Base-by-base conservation (phyloP, 2,888 invertebrate genomes). In the Erebia aethiops region DNA sequence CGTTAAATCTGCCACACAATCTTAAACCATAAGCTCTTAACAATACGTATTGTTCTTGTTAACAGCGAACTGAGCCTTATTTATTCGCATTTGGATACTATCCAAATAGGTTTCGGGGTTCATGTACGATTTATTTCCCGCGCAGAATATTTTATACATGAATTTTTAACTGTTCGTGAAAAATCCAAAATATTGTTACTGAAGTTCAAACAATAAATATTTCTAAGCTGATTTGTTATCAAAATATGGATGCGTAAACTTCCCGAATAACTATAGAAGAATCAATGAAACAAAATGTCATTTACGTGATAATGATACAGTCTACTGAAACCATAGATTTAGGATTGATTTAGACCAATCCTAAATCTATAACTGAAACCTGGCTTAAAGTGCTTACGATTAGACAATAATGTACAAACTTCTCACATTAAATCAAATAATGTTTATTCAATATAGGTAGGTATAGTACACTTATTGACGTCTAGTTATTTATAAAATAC, bases 61-160 rank as follows among this genome's bases (percentile, higher is more conserved):
- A 63, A 61, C 65, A 54, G 57, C 62, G 80, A 79, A 80, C 79
- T 77, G 67, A 73, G 69, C 67, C 69, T 80, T 84, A 85, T 87
- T 86, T 87, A 87, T 88, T 82, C 84, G 84, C 84, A 85, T 86
- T 88, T 90, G 90, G 89, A 87, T 77, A 75, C 78, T 80, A 76
- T 88, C 90, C 90, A 90, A 90, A 89, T 88, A 85, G 87, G 85
- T 84, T 85, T 81, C 71, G 80, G 77, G 79, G 80, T 78, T 76
- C 77, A 77, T 79, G 79, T 80, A 80, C 81, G 81, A 81, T 82
- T 84, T 88, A 87, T 87, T 87, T 85, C 87, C 80, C 82, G 76
- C 75, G 70, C 74, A 70, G 82, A 82, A 84, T 86, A 87, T 84
- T 84, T 87, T 84, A 84, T 79, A 82, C 78, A 80, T 81, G 81